Evolutionary conservation across 2,113 vertebrate species (phyloP).

Genomic region (Psittacula cyanocephala): DNA sequence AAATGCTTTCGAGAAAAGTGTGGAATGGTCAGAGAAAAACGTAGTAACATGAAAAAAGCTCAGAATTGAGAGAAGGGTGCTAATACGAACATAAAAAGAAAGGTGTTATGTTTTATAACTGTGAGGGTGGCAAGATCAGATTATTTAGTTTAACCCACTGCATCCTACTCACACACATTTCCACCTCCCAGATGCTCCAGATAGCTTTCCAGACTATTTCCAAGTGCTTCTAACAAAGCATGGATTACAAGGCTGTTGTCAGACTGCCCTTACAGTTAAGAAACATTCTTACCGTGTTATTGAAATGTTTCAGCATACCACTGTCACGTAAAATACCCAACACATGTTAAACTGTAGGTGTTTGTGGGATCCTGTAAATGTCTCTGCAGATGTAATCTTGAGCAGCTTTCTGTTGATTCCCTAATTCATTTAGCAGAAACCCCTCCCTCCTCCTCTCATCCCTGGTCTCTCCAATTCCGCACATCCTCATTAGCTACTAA

Average conservation of each 20-base stretch:
- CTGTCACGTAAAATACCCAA: not conserved
- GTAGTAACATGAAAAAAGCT: not conserved
- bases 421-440: not conserved
- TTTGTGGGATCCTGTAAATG: conserved; percentile 17
- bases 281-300: not conserved
- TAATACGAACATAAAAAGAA: not conserved
- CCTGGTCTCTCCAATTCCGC: not conserved
- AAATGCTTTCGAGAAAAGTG: not conserved
- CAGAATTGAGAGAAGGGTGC: not conserved
- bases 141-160: not conserved
- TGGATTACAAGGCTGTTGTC: not conserved
- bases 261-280: not conserved
- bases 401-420: not conserved
- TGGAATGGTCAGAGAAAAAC: not conserved
- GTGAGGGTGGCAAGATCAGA: not conserved
- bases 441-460: not conserved
- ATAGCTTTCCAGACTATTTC: not conserved
- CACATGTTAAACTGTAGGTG: not conserved
- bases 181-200: not conserved
- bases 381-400: not conserved
- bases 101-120: not conserved
- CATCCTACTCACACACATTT: not conserved
- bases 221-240: not conserved
- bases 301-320: not conserved
- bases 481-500: not conserved